Conservation (phyloP, 2,888 invertebrate genomes). For the Andrena chrysosceles region DNA sequence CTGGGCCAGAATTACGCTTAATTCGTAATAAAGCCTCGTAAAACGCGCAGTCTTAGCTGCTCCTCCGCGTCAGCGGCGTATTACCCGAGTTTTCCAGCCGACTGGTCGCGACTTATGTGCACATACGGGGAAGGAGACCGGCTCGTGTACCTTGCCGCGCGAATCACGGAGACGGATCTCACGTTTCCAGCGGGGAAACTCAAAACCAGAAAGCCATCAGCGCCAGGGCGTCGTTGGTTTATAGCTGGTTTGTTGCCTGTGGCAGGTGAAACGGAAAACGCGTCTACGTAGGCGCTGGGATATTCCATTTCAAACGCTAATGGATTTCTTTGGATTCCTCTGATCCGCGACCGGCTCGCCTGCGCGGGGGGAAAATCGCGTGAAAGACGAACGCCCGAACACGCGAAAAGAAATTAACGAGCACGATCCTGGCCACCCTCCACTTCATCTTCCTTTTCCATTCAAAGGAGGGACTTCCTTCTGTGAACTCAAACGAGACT, state of each 20-base stretch:
- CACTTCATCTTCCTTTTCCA: neutral
- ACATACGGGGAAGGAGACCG: neutral
- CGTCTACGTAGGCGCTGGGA: conserved; percentile 20
- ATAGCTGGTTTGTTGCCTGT: conserved; percentile 27
- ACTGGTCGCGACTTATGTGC: neutral
- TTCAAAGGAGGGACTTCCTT: neutral
- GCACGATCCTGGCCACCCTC: neutral
- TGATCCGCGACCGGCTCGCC: conserved; percentile 4
- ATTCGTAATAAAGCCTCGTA: conserved; percentile 77
- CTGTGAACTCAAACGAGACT: neutral
- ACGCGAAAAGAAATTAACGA: conserved; percentile 13
- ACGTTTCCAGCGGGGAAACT: conserved; percentile 55
- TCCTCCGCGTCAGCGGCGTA: conserved; percentile 55
- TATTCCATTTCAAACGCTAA: conserved; percentile 56
- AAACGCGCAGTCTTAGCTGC: conserved; percentile 75
- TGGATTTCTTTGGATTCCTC: conserved; percentile 37
- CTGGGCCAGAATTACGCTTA: conserved; percentile 57
- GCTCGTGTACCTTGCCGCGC: conserved; percentile 1
- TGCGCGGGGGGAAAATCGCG: neutral
- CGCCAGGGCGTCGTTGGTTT: conserved; percentile 34
- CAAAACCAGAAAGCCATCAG: conserved; percentile 56
- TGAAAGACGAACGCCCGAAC: neutral
- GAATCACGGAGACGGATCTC: conserved; percentile 46
- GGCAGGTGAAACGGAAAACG: conserved; percentile 48
- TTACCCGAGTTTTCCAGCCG: conserved; percentile 26